Evolutionary conservation across 1,140 invertebrate species (phyloP), one percentile per base, ranked within the genome.

Genomic region (Caerostris extrusa): DNA sequence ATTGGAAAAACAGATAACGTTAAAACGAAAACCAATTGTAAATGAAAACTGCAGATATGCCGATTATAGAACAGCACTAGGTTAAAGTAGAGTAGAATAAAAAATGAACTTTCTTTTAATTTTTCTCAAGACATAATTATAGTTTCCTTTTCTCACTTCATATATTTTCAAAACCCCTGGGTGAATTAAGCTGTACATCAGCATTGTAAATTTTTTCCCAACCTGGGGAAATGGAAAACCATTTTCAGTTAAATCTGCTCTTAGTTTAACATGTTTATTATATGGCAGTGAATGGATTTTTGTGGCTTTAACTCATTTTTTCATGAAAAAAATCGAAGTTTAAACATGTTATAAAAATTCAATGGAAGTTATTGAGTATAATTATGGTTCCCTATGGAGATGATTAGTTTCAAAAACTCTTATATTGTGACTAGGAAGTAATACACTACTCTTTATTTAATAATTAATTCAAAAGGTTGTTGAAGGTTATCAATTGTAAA

Each of bases 21-120:
- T 87, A 87, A 64, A 87, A 87, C 85, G 85, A 87, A 87, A 87
- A 87, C 85, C 85, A 58, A 87, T 87, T 87, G 85, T 64, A 87
- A 87, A 57, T 87, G 85, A 87, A 87, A 87, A 53, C 57, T 60
- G 60, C 19, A 64, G 85, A 87, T 87, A 57, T 61, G 58, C 14
- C 57, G 60, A 87, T 87, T 85, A 85, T 85, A 85, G n/a, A 17
- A 6, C 55, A 64, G 34, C 85, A 12, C 34, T 53, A 56, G 17
- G 12, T 83, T 56, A n/a, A n/a, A n/a, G n/a, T n/a, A n/a, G 69
- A 34, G n/a, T 56, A 83, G n/a, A 83, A 83, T 83, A 53, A 83
- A 83, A 83, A 83, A 56, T 55, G 53, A 53, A 83, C 7, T 56
- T 83, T 57, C 53, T 55, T 83, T 71, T 7, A 1, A 3, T 69